phyloP scores from a whole-genome alignment of 2,113 vertebrate species.

The Syrrhaptes paradoxus region DNA sequence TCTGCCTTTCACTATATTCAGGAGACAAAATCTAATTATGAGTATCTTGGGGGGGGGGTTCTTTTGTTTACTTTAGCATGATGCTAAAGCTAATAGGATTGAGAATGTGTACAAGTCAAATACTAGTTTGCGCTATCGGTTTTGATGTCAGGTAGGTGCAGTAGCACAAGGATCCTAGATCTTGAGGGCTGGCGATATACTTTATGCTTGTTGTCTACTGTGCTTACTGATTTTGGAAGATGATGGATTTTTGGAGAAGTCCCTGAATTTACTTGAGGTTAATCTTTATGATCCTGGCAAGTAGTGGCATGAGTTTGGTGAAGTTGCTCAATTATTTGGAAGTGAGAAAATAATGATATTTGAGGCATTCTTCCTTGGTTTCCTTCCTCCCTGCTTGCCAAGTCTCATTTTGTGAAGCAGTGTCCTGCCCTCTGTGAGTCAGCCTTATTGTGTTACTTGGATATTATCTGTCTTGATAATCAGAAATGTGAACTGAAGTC shows the following conservation, averaged over 20 bases:
- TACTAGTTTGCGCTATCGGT: fast-evolving
- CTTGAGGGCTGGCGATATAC: background rate
- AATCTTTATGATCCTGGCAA: background rate
- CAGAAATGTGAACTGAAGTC: background rate
- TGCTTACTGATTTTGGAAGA: background rate
- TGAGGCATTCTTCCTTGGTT: background rate
- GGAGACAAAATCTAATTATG: background rate
- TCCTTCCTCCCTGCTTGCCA: constrained; percentile 16
- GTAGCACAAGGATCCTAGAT: background rate
- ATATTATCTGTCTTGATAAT: background rate
- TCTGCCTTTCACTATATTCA: no score
- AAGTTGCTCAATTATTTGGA: background rate
- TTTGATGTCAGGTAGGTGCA: background rate
- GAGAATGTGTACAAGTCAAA: background rate
- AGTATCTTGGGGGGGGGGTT: fast-evolving
- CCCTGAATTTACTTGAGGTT: background rate
- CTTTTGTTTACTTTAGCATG: background rate
- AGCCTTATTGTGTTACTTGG: background rate
- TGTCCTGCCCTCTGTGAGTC: background rate
- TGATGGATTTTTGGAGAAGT: background rate
- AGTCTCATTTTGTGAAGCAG: fast-evolving
- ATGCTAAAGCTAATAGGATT: background rate
- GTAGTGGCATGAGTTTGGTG: background rate
- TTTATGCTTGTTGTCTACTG: background rate
- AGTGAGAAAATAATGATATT: background rate